phyloP scores from a whole-genome alignment of 2,888 invertebrate genomes.

The Brachyopa scutellaris region DNA sequence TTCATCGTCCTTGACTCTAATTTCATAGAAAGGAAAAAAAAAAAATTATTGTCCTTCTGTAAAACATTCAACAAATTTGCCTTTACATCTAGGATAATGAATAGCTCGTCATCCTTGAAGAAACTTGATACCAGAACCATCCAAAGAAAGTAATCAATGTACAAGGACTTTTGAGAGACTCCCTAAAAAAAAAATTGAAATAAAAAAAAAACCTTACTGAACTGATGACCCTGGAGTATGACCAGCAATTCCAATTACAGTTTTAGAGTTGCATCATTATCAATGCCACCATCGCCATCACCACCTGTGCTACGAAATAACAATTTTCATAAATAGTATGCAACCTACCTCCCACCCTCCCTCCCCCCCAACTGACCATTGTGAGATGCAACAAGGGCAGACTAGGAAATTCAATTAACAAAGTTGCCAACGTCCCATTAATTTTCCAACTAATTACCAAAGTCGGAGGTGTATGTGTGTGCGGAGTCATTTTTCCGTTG shows the following conservation, averaged over 20 bases:
- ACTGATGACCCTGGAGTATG: constrained; percentile 29
- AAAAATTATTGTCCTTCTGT: no score
- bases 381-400: constrained; percentile 45
- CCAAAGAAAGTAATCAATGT: no score
- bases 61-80: no score
- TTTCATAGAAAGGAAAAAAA: no score
- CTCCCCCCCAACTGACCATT: constrained; percentile 18
- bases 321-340: constrained; percentile 62
- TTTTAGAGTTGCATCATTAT: constrained; percentile 30
- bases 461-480: constrained; percentile 69
- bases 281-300: neutral
- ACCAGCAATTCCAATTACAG: constrained; percentile 43
- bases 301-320: constrained; percentile 28
- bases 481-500: constrained; percentile 39
- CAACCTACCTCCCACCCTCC: no score
- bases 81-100: no score
- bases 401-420: constrained; percentile 68
- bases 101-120: no score
- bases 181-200: no score
- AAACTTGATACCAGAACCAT: no score
- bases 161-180: no score
- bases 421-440: constrained; percentile 66
- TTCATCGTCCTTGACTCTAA: no score
- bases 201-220: no score
- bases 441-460: constrained; percentile 69